Evolutionary conservation across 1,140 invertebrate species (phyloP).

Genomic region (Belonocnema kinseyi): DNA sequence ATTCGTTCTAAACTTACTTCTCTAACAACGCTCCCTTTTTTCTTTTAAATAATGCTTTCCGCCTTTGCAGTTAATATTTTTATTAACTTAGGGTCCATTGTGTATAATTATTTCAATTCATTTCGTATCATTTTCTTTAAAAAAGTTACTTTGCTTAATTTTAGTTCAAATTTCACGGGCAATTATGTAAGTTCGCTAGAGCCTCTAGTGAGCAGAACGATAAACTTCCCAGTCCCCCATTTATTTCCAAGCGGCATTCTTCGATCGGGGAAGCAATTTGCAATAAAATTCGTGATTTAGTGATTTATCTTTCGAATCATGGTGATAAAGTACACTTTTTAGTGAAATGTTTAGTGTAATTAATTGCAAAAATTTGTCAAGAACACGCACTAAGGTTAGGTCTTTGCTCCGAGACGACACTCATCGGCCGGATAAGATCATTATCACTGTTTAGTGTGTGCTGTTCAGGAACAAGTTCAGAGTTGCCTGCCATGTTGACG

Average conservation of each 20-base stretch:
- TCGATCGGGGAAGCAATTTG: background rate
- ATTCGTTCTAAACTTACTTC: no score
- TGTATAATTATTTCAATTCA: no score
- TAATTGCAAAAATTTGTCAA: background rate
- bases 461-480: constrained; percentile 18
- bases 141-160: no score
- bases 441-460: background rate
- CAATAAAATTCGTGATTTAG: background rate
- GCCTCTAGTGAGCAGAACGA: no score
- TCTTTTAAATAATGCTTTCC: no score
- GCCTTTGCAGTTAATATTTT: no score
- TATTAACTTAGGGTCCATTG: no score
- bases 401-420: background rate
- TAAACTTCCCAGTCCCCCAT: no score
- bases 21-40: no score
- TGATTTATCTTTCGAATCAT: background rate
- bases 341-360: constrained; percentile 5
- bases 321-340: background rate
- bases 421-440: background rate
- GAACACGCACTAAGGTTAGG: background rate
- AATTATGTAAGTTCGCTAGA: no score
- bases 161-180: no score
- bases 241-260: background rate
- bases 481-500: constrained; percentile 33
- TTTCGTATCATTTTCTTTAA: no score